phyloP scores from a whole-genome alignment of 35 echinoderm and acorn worm species.

The Ophiothrix spiculata region DNA sequence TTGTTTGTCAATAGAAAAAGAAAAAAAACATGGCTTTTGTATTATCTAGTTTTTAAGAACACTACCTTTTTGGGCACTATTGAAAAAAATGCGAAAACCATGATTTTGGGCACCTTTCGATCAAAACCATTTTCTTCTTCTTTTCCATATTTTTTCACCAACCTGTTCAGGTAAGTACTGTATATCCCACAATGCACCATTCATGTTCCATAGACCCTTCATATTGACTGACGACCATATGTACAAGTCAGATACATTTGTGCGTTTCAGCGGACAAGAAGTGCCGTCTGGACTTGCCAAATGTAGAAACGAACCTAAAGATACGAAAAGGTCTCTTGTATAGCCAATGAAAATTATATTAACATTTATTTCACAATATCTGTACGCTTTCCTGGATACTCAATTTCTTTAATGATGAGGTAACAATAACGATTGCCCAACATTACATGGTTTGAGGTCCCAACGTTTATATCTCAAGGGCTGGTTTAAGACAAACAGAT shows the following conservation, averaged over 20 bases:
- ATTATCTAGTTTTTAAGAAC: too few relatives aligned
- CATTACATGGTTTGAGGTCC: not conserved
- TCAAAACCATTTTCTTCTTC: too few relatives aligned
- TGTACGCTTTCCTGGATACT: not conserved
- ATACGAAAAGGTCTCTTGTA: not conserved
- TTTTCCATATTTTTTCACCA: not conserved
- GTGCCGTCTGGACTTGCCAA: not conserved
- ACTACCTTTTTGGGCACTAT: too few relatives aligned
- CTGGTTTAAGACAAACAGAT: not conserved
- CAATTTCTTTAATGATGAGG: not conserved
- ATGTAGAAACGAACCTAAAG: not conserved
- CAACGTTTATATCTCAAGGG: not conserved
- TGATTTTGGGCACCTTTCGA: too few relatives aligned
- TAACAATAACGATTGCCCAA: not conserved
- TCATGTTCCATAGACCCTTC: not conserved
- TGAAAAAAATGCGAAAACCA: too few relatives aligned
- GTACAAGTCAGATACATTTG: not conserved
- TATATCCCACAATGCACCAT: not conserved
- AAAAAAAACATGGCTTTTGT: too few relatives aligned
- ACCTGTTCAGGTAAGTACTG: not conserved
- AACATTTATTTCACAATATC: not conserved
- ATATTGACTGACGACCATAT: not conserved
- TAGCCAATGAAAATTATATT: not conserved
- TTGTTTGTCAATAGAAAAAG: too few relatives aligned
- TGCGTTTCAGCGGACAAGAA: not conserved